Percentiles rank a stretch among this genome's conserved stretches.
phyloP scores from a whole-genome alignment of 53 echinoderm and acorn worm species.

The Arbacia lixula region DNA sequence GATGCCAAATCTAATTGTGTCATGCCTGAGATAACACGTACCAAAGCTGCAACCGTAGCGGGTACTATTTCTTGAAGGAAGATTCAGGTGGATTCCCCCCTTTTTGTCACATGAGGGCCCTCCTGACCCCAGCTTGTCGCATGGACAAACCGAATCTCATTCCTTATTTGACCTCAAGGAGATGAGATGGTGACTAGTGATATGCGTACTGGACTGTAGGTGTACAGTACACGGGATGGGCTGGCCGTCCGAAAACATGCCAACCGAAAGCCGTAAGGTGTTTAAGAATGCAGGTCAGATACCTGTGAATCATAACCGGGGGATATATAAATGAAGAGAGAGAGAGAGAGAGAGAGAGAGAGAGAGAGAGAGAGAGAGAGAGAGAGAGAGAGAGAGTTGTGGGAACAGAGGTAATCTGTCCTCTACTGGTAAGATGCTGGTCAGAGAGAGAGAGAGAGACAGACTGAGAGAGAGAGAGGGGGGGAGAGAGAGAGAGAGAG shows the following conservation, averaged over 20 bases:
- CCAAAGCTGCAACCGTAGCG: too few species aligned
- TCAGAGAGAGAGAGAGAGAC: background rate
- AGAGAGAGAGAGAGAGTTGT: background rate
- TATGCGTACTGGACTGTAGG: too few species aligned
- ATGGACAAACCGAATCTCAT: too few species aligned
- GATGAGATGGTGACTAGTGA: too few species aligned
- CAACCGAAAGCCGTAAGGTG: too few species aligned
- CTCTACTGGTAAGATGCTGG: too few species aligned
- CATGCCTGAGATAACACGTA: too few species aligned
- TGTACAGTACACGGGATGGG: too few species aligned
- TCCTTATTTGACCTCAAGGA: too few species aligned
- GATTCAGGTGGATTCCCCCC: background rate
- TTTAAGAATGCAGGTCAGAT: constrained; percentile 22
- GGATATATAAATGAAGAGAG: background rate
- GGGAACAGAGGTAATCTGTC: too few species aligned
- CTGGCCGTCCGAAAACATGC: too few species aligned
- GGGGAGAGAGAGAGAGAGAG: background rate
- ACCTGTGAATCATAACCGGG: constrained; percentile 14
- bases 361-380: background rate
- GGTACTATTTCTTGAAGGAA: background rate
- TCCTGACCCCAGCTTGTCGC: constrained; percentile 29
- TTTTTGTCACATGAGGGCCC: constrained; percentile 7
- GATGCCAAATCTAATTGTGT: too few species aligned
- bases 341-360: background rate
- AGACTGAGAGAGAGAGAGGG: background rate